phyloP scores from a whole-genome alignment of 2,888 invertebrate species.

The Tenodera sinensis region DNA sequence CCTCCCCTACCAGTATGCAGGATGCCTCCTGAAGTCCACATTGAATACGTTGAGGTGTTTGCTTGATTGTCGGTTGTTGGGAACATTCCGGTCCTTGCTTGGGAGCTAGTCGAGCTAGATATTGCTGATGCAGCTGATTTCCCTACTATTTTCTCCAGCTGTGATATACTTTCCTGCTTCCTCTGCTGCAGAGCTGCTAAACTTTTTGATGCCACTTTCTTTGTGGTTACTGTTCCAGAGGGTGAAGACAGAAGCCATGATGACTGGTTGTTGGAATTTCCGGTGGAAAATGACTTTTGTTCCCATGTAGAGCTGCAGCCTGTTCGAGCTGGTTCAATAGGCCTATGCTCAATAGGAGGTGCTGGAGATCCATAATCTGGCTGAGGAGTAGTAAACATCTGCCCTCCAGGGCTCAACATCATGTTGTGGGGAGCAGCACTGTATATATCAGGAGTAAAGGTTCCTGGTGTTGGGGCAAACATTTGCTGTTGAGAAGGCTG shows the following conservation, averaged over 20 bases:
- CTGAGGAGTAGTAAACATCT: slow-evolving; percentile 40
- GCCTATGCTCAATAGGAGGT: slow-evolving; percentile 37
- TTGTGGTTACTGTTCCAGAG: not conserved
- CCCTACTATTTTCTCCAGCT: slow-evolving; percentile 58
- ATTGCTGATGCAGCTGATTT: slow-evolving; percentile 39
- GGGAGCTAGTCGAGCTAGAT: slow-evolving; percentile 32
- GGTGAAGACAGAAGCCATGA: slow-evolving; percentile 13
- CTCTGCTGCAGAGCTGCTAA: slow-evolving; percentile 58
- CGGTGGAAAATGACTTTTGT: not conserved
- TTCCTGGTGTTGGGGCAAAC: slow-evolving; percentile 39
- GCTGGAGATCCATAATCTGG: slow-evolving; percentile 40
- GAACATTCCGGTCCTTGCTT: slow-evolving; percentile 28
- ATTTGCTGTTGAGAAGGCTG: slow-evolving; percentile 40
- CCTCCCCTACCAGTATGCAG: slow-evolving; percentile 34
- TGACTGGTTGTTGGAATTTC: not conserved
- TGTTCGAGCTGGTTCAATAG: slow-evolving; percentile 34
- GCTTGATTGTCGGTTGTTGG: slow-evolving; percentile 28
- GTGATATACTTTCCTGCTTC: slow-evolving; percentile 58
- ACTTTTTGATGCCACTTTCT: slow-evolving; percentile 48
- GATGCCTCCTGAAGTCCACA: slow-evolving; percentile 39
- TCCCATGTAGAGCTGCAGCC: slow-evolving; percentile 15
- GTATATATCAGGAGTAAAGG: slow-evolving; percentile 42
- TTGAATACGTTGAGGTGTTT: slow-evolving; percentile 37
- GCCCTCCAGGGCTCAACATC: slow-evolving; percentile 37
- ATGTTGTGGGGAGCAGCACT: slow-evolving; percentile 39